A percentile compares a stretch with the other conserved stretches of the same genome.
phyloP scores from a whole-genome alignment of 2,797 vertebrate genomes.

The Hypotaenidia philippensis region DNA sequence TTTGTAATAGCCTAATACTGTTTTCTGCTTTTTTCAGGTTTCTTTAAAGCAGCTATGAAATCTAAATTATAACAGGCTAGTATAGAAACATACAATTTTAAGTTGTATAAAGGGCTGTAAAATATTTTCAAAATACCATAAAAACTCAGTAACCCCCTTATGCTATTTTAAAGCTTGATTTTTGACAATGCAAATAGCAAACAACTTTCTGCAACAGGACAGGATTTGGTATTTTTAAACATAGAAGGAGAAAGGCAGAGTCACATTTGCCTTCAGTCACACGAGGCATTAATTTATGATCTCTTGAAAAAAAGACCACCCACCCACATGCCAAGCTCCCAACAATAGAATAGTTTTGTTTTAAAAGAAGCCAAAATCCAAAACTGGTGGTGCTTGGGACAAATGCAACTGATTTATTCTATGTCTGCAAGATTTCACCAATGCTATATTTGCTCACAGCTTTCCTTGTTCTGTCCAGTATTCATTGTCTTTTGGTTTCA shows the following conservation, averaged over 20 bases:
- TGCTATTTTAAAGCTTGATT: neutral
- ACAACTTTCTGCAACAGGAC: neutral
- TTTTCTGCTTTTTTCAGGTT: neutral
- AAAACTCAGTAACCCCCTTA: neutral
- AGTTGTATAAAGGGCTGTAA: neutral
- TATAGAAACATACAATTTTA: neutral
- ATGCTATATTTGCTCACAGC: neutral
- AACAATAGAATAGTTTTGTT: neutral
- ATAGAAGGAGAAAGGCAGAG: neutral
- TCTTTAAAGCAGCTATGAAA: neutral
- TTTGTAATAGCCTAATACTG: neutral
- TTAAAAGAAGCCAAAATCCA: neutral
- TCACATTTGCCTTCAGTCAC: neutral
- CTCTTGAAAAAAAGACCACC: neutral
- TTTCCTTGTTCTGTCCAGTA: neutral
- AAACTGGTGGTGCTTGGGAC: neutral
- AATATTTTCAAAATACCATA: neutral
- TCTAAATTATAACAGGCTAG: neutral
- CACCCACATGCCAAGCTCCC: neutral
- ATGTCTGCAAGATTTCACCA: neutral
- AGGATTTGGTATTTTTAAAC: neutral
- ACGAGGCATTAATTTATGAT: neutral
- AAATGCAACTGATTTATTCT: neutral
- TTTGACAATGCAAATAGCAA: neutral
- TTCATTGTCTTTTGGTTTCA: conserved; percentile 6